Evolutionary conservation across 2,113 vertebrate species (phyloP), one percentile per base, ranked within the genome.

Genomic region (Miniopterus natalensis): DNA sequence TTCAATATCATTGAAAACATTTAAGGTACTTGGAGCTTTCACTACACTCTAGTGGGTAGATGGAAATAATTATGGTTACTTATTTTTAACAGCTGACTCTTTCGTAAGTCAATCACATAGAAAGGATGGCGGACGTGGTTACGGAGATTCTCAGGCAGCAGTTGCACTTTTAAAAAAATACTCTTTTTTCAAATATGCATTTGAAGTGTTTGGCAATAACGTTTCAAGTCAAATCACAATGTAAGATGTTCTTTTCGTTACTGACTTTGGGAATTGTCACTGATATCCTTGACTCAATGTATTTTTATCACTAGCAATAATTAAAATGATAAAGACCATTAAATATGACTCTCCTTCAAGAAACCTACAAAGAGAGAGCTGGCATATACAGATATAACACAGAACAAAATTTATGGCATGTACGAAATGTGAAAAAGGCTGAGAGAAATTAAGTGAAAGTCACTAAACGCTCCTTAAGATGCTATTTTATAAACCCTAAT

Each of bases 51-150:
- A 51, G 5, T 31, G 78, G 3, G 18, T 40, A 75, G 11, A 13
- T 83, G 42, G 55, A 92, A 77, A 57, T 1, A 75, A 93, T 59
- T 86, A 59, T 20, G 18, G 57, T 57, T 55, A 63, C 5, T 78
- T 89, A 79, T 71, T 93, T 89, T 94, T 29, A 80, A 91, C 68
- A 75, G n/a, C 17, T 73, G 25, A 47, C 23, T 61, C 18, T 73
- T 61, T 73, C 29, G 5, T 17, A 71, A 87, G 6, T 55, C 15
- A 27, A 85, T 74, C 36, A 31, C 14, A 83, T 21, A 61, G 74
- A 75, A 83, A 68, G 47, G 25, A 93, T 49, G 17, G 3, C 8
- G 95, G 47, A 27, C 2, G 36, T 57, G 42, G 61, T 8, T 45
- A 53, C 12, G 66, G 36, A 83, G 75, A 84, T 74, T 84, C 70